A percentile compares a stretch with the other conserved stretches of the same genome.
Evolutionary conservation across 2,797 vertebrate genomes (phyloP).

Genomic region (Agapornis canus): DNA sequence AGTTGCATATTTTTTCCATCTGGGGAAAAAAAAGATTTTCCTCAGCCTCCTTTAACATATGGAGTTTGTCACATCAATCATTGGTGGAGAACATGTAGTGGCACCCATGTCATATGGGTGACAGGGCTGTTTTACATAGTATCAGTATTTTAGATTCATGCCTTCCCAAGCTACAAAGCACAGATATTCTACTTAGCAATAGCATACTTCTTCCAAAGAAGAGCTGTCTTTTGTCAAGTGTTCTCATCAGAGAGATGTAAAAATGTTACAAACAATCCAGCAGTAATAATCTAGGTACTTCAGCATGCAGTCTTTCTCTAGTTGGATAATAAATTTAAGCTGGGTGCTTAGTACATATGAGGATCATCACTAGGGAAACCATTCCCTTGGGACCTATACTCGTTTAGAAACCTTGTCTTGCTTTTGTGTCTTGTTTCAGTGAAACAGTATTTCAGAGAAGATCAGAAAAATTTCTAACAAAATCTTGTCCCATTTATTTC

Average conservation of each 20-base stretch:
- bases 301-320: not conserved
- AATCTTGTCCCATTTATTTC: not conserved
- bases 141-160: slow-evolving; percentile 32
- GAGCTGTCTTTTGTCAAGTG: slow-evolving; percentile 1
- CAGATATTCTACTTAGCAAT: not conserved
- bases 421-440: not conserved
- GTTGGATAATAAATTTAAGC: not conserved
- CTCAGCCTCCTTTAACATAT: slow-evolving; percentile 60
- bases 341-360: not conserved
- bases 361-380: slow-evolving; percentile 15
- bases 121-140: slow-evolving; percentile 54
- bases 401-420: not conserved
- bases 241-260: slow-evolving; percentile 28
- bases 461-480: not conserved
- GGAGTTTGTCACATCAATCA: slow-evolving; percentile 64
- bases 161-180: not conserved
- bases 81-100: slow-evolving; percentile 42
- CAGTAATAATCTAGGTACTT: slow-evolving; percentile 11
- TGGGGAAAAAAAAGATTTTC: slow-evolving; percentile 29
- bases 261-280: not conserved
- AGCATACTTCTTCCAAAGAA: slow-evolving; percentile 37
- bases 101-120: slow-evolving; percentile 55
- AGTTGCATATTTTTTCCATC: slow-evolving; percentile 65
- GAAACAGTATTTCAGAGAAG: not conserved
- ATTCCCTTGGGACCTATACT: not conserved